phyloP scores from a whole-genome alignment of 2,797 vertebrate species.

The Enteromius trimaculatus region DNA sequence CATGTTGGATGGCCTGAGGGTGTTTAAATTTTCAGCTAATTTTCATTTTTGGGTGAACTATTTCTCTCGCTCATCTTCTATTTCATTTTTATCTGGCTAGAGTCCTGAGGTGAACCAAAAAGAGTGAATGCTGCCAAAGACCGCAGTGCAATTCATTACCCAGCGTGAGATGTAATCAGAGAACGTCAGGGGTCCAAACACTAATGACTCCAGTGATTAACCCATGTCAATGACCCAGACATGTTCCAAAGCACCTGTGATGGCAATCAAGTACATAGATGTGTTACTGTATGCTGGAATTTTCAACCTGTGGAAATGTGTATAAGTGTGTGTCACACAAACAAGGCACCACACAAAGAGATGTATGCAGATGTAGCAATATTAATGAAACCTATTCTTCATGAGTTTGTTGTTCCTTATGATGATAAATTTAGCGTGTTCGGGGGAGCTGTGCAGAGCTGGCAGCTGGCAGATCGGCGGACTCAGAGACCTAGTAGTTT shows the following conservation, averaged over 20 bases:
- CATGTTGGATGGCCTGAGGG: not conserved
- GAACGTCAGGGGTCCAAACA: slow-evolving; percentile 55
- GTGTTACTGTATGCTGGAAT: not conserved
- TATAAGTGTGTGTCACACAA: not conserved
- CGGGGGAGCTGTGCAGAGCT: too few species aligned
- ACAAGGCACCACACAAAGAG: not conserved
- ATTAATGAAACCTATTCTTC: not conserved
- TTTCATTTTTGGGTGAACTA: slow-evolving; percentile 36
- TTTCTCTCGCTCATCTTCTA: slow-evolving; percentile 58
- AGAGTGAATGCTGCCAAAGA: slow-evolving; percentile 47
- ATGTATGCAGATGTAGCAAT: not conserved
- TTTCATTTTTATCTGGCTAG: slow-evolving; percentile 44
- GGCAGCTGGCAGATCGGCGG: too few species aligned
- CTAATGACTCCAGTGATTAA: slow-evolving; percentile 71
- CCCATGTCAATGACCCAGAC: slow-evolving; percentile 55
- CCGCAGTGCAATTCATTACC: slow-evolving; percentile 63
- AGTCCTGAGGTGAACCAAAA: slow-evolving; percentile 48
- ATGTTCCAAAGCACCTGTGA: slow-evolving; percentile 52
- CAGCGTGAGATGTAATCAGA: slow-evolving; percentile 67
- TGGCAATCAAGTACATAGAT: slow-evolving; percentile 50
- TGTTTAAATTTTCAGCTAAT: not conserved
- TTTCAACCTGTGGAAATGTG: not conserved
- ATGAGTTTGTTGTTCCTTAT: too few species aligned
- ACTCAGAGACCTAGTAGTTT: too few species aligned
- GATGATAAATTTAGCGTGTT: too few species aligned